Evolutionary conservation across 2,113 vertebrate genomes (phyloP), one percentile per base, ranked within the genome.

Genomic region (Percopsis transmontana): DNA sequence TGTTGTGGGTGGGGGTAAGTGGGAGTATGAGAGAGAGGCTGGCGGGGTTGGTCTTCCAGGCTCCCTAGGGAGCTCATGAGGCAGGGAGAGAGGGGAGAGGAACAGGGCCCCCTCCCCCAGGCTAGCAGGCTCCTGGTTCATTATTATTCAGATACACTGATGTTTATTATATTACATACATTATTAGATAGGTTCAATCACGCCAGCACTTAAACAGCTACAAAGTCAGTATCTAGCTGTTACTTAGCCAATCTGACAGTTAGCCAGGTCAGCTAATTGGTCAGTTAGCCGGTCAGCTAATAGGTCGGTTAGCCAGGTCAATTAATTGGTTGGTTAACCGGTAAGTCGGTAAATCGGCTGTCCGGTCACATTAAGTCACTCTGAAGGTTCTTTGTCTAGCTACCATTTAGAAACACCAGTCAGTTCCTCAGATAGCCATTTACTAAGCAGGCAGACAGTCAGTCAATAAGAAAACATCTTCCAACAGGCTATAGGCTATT

Each of bases 1-100:
- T 76, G 71, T 57, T 20, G 5, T 62, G 52, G 64, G 61, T 19
- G 92, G 94, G 93, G 92, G 93, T 91, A 93, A 94, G 94, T 94
- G 92, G 91, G 95, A 94, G 96, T 95, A 93, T 94, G 94, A 93
- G 95, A 95, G 94, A 92, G 93, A 93, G 94, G 94, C 92, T 95
- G 94, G 95, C 95, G 94, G 92, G 94, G 94, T 96, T 95, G 94
- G 93, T 94, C 95, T 88, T 91, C 90, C 57, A 53, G 88, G 90
- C 94, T 94, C 94, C 68, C 84, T 86, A 89, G 94, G 82, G 85
- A 85, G 76, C 74, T 80, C 83, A 89, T 72, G 81, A 87, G 86
- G 84, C 82, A 71, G 81, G 84, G 85, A 89, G 80, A 87, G 77
- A 86, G 74, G 74, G 81, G 81, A 83, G 69, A 52, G 57, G 74